Percentiles rank a stretch among this genome's conserved stretches.
Conservation (phyloP, 2,797 vertebrate species). For the Pseudochirops corinnae region DNA sequence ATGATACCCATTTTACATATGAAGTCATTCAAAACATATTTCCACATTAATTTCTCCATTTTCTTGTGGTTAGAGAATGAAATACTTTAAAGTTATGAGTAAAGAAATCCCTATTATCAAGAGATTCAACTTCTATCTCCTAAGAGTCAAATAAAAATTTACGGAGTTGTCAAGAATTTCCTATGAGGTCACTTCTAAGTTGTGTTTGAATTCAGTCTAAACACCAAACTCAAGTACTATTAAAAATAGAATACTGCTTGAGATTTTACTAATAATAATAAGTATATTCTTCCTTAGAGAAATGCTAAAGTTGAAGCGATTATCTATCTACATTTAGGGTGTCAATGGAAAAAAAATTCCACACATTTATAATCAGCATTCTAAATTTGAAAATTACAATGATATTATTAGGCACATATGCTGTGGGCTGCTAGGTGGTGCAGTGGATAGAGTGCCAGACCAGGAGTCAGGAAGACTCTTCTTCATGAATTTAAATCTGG, state of each 20-base stretch:
- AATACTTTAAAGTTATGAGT: constrained; percentile 8
- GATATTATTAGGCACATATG: neutral
- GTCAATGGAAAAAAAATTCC: constrained; percentile 19
- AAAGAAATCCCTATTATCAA: constrained; percentile 40
- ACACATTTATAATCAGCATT: constrained; percentile 34
- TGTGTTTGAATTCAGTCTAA: constrained; percentile 44
- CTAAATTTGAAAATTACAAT: neutral
- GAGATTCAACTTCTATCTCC: constrained; percentile 40
- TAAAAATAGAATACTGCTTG: neutral
- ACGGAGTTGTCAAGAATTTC: constrained; percentile 54
- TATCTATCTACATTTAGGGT: constrained; percentile 27
- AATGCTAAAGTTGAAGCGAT: neutral
- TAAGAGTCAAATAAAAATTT: constrained; percentile 41
- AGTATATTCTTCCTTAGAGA: constrained; percentile 28
- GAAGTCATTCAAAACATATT: constrained; percentile 13
- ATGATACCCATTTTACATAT: neutral
- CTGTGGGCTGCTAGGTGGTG: neutral
- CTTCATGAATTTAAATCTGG: neutral
- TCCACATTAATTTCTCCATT: neutral
- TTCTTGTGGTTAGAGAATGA: constrained; percentile 23
- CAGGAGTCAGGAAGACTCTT: neutral
- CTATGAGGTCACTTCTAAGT: constrained; percentile 32
- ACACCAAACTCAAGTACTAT: neutral
- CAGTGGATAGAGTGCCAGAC: neutral
- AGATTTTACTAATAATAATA: constrained; percentile 53